Evolutionary conservation across 2,888 invertebrate genomes (phyloP).

Genomic region (Aphelenchoides bicaudatus): DNA sequence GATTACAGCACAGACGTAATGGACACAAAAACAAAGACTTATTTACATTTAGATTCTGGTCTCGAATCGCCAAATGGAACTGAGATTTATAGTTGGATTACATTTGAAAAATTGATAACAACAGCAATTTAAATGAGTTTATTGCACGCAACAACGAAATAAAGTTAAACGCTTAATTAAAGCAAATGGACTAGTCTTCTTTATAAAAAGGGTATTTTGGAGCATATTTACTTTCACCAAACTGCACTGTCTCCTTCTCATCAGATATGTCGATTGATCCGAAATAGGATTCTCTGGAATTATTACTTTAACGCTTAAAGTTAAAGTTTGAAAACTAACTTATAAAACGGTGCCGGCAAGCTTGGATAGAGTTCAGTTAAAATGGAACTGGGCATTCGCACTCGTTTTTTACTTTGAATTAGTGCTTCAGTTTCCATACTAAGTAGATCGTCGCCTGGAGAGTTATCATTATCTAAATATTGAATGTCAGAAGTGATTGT

Average conservation of each 20-base stretch:
- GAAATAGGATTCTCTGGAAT: constrained; percentile 56
- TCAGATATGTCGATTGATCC: constrained; percentile 55
- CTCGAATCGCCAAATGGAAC: too few species aligned
- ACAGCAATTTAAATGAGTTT: too few species aligned
- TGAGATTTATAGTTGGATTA: too few species aligned
- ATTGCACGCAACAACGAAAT: too few species aligned
- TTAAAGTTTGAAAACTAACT: constrained; percentile 32
- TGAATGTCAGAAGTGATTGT: constrained; percentile 5
- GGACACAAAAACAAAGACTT: too few species aligned
- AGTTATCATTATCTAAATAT: constrained; percentile 3
- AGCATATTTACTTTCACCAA: constrained; percentile 51
- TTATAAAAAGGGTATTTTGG: constrained; percentile 61
- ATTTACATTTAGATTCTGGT: too few species aligned
- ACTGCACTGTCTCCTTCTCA: constrained; percentile 56
- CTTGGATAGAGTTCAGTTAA: constrained; percentile 58
- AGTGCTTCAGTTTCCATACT: constrained; percentile 44
- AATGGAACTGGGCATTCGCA: constrained; percentile 58
- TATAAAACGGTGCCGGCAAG: constrained; percentile 58
- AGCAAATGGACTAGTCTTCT: too few species aligned
- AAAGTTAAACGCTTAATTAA: too few species aligned
- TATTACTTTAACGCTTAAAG: not conserved
- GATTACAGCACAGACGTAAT: too few species aligned
- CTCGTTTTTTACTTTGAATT: constrained; percentile 52
- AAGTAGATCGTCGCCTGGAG: constrained; percentile 20
- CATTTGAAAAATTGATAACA: too few species aligned